These are phyloP conservation scores for Crambe crambe DNA, from an alignment of 37 sponge, comb jelly and placozoan genomes.

Conservation along the genomic window DNA sequence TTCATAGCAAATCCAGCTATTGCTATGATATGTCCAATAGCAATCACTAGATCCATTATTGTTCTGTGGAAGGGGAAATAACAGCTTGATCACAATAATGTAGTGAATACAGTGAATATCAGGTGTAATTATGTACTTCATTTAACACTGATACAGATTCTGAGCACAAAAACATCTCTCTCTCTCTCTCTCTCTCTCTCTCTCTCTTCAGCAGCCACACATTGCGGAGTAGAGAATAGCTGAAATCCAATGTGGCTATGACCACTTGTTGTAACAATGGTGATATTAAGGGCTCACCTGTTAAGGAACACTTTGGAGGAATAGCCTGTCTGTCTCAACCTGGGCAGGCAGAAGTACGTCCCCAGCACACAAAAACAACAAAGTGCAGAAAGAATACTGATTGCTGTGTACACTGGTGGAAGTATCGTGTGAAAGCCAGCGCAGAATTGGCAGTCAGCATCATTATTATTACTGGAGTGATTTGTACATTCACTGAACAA, in stretches of 20 bases:
- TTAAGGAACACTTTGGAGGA: constrained; percentile 62
- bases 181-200: too few relatives aligned
- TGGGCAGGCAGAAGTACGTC: constrained; percentile 56
- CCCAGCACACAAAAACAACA: constrained; percentile 65
- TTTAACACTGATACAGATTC: too few relatives aligned
- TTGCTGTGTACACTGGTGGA: constrained; percentile 22
- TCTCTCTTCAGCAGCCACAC: too few relatives aligned
- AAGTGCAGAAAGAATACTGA: constrained; percentile 56
- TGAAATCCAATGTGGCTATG: too few relatives aligned
- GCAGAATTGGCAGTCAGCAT: constrained; percentile 26
- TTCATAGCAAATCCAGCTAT: background rate
- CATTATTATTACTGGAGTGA: background rate
- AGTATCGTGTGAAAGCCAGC: background rate
- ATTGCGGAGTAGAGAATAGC: too few relatives aligned
- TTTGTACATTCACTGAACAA: too few relatives aligned
- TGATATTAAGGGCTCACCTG: constrained; percentile 70
- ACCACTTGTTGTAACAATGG: too few relatives aligned
- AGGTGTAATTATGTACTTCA: background rate
- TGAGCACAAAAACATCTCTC: too few relatives aligned
- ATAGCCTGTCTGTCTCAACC: constrained; percentile 44
- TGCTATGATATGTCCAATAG: constrained; percentile 50
- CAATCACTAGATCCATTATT: constrained; percentile 53
- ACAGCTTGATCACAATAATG: background rate
- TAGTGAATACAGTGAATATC: background rate
- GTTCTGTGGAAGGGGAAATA: constrained; percentile 41